Conservation (phyloP, 2,888 invertebrate genomes). For the Pyrgus malvae region DNA sequence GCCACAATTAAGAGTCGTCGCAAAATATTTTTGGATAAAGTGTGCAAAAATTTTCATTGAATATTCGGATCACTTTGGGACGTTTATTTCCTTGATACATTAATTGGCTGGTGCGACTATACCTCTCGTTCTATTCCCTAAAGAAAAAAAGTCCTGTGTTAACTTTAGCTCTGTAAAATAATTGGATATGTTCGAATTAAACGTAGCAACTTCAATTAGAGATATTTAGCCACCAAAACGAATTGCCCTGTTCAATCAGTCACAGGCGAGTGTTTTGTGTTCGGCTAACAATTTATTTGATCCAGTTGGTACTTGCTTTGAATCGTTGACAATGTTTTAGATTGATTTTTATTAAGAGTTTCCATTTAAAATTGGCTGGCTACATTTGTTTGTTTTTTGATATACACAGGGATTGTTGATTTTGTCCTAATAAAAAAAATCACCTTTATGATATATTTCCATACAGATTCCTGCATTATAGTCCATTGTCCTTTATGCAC, state of each 20-base stretch:
- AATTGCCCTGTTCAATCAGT: conserved; percentile 36
- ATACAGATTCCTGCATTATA: too few species aligned
- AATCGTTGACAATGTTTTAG: not conserved
- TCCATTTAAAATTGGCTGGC: too few species aligned
- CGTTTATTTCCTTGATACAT: not conserved
- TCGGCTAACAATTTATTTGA: conserved; percentile 20
- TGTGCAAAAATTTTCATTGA: not conserved
- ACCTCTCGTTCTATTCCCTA: conserved; percentile 1
- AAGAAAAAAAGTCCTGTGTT: conserved; percentile 1
- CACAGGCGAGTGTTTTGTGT: conserved; percentile 28
- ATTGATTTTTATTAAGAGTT: not conserved
- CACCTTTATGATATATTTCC: too few species aligned
- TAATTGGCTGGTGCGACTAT: not conserved
- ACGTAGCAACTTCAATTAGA: conserved; percentile 23
- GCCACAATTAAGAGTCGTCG: too few species aligned
- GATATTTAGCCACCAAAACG: conserved; percentile 35
- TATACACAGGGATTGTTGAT: too few species aligned
- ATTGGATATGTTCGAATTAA: conserved; percentile 18
- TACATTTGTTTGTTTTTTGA: too few species aligned
- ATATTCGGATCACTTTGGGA: not conserved
- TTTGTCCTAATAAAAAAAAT: too few species aligned
- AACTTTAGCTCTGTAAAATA: conserved; percentile 11
- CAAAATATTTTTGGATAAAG: too few species aligned
- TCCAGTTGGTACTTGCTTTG: conserved; percentile 2
- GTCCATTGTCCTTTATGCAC: too few species aligned